Base-by-base conservation (phyloP, 2,797 vertebrate genomes). In the Limnodromus scolopaceus region DNA sequence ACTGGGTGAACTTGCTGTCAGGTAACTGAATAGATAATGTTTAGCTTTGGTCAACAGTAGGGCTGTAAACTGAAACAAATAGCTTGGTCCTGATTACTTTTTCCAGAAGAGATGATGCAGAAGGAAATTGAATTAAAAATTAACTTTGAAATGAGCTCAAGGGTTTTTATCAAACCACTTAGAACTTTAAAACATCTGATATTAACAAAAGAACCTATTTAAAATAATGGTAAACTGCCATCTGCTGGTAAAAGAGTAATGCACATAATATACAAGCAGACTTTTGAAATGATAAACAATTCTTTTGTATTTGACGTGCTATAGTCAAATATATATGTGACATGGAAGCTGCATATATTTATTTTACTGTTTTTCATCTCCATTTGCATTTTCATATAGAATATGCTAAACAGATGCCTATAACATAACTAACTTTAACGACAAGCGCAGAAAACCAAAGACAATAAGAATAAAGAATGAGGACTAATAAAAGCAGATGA, bases 141-240 rank as follows among this genome's bases (percentile, higher is more conserved):
- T 77, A 81, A 39, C 45, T 93, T 75, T 84, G n/a, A 87, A 93
- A 72, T 69, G 25, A 77, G 72, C 68, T 83, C 36, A 28, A 60
- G 83, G 38, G 48, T 94, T 95, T 93, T 89, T 83, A 76, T 30
- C 36, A 64, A 68, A 10, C 79, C 24, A 6, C 5, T 18, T 45
- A 57, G 11, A 80, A 72, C 72, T 93, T 89, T 9, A 77, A 79
- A 78, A 60, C 28, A 22, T 63, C 41, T 71, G n/a, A 28, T 51
- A 43, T 8, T 54, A 87, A 84, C 84, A 87, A 95, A 94, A 60
- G 66, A 89, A 54, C 36, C 63, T 64, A 79, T 91, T 96, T 92
- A 96, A 96, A 80, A 95, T 96, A 96, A 97, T 89, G 71, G 83
- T 65, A 87, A 87, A 82, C 97, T 98, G 97, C 98, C 98, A 98